Conservation (phyloP, 2,888 invertebrate genomes). For the Thereva nobilitata region DNA sequence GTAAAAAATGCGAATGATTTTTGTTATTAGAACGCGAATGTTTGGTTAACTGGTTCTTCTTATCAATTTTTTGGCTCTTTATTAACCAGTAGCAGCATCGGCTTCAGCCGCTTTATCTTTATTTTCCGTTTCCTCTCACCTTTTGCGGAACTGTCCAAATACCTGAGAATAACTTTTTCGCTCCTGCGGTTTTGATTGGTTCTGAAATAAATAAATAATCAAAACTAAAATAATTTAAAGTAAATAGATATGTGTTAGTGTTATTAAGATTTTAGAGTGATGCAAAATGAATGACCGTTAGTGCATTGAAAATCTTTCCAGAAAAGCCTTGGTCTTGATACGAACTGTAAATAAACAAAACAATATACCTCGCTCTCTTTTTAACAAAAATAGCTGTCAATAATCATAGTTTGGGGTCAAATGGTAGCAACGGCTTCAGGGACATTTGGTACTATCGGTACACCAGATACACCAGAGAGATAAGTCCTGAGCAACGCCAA, state of each 20-base stretch:
- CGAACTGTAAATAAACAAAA: too few relatives aligned
- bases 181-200: constrained; percentile 27
- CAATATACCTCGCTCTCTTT: too few relatives aligned
- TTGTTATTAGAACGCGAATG: background rate
- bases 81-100: constrained; percentile 4
- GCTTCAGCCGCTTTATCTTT: constrained; percentile 1
- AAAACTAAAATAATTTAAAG: background rate
- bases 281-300: background rate
- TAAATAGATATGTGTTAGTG: background rate
- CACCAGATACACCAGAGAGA: too few relatives aligned
- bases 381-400: too few relatives aligned
- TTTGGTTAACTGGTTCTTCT: constrained; percentile 30
- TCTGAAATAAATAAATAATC: background rate
- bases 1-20: too few relatives aligned
- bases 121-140: constrained; percentile 1
- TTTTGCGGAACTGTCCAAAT: constrained; percentile 4
- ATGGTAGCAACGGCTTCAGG: too few relatives aligned
- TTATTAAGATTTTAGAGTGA: background rate
- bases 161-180: constrained; percentile 14
- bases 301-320: too few relatives aligned
- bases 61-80: constrained; percentile 11
- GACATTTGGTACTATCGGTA: too few relatives aligned
- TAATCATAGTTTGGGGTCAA: too few relatives aligned
- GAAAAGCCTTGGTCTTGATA: too few relatives aligned
- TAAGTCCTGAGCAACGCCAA: too few relatives aligned